phyloP scores from a whole-genome alignment of 1,140 invertebrate genomes.

The Stegodyphus mimosarum region DNA sequence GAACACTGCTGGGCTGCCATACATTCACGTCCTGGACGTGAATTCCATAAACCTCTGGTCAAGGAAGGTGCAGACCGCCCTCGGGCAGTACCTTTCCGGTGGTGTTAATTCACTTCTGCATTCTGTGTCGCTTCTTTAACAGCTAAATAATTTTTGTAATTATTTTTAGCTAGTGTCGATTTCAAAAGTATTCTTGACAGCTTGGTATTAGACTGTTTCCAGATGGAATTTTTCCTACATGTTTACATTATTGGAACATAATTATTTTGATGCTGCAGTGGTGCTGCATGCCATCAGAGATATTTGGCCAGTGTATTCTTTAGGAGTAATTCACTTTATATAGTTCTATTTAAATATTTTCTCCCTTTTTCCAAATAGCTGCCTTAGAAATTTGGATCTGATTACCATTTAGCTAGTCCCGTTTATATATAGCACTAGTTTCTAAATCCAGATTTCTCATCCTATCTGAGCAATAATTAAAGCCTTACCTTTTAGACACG shows the following conservation, averaged over 20 bases:
- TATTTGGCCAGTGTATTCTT: constrained; percentile 43
- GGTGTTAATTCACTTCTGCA: constrained; percentile 63
- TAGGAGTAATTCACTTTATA: constrained; percentile 19
- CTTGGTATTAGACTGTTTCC: constrained; percentile 11
- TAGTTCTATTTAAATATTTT: constrained; percentile 15
- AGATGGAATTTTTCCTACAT: constrained; percentile 9
- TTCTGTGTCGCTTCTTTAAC: neutral
- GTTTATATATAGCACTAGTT: constrained; percentile 44
- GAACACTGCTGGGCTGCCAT: constrained; percentile 99
- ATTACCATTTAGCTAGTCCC: constrained; percentile 41
- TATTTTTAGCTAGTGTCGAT: constrained; percentile 22
- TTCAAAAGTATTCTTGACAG: neutral
- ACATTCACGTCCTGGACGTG: constrained; percentile 93
- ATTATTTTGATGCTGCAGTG: constrained; percentile 29
- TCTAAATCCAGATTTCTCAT: constrained; percentile 53
- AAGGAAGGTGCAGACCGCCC: constrained; percentile 97
- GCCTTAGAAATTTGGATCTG: constrained; percentile 52
- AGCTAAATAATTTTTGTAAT: constrained; percentile 10
- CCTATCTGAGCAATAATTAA: constrained; percentile 61
- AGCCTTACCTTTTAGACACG: constrained; percentile 61
- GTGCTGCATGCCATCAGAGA: constrained; percentile 34
- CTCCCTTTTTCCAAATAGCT: constrained; percentile 36
- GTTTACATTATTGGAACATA: constrained; percentile 8
- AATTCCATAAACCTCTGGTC: constrained; percentile 98
- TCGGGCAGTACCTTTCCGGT: constrained; percentile 68